Evolutionary conservation across 2,888 invertebrate genomes (phyloP), one percentile per base, ranked within the genome.

Genomic region (Metellina segmentata): DNA sequence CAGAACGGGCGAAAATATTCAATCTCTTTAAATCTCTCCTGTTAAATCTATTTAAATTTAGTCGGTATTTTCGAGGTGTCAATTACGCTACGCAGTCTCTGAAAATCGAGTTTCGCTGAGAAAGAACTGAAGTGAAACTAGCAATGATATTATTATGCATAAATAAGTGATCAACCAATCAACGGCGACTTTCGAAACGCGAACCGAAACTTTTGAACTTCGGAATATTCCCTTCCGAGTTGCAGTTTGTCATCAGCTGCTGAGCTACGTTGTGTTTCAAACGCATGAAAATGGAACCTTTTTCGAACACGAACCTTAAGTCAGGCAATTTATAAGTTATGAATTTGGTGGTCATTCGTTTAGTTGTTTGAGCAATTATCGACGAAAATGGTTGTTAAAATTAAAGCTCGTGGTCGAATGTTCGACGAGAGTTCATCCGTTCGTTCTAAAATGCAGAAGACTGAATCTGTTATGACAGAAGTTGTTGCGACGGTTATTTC

Each of bases 201-300:
- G 75, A 75, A 75, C 75, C 49, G 19, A 75, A 75, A 75, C 75
- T 75, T 75, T 75, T 8, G 34, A 48, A 49, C 49, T 20, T 16
- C 34, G 5, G 75, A 11, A 34, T 75, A 48, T 34, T 13, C 16
- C 13, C 49, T 75, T 34, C 34, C 48, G 9, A 20, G 75, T 6
- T 75, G 16, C 34, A 16, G 48, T 11, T 75, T 34, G 34, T 75
- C 13, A 8, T 72, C 34, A 9, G 75, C 16, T 13, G 9, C 49
- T 48, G 0, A 16, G 19, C 20, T 48, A 19, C 9, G 7, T 34
- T 34, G 34, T 34, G 34, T 1, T 34, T 2, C 34, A 2, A 34
- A 34, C 34, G 4, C 4, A 4, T 34, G 34, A 34, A 34, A 34
- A 34, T 34, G 34, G 49, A 75, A n/a, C 4, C 19, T 19, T 74